phyloP scores from a whole-genome alignment of 2,113 vertebrate genomes.

The Galemys pyrenaicus region DNA sequence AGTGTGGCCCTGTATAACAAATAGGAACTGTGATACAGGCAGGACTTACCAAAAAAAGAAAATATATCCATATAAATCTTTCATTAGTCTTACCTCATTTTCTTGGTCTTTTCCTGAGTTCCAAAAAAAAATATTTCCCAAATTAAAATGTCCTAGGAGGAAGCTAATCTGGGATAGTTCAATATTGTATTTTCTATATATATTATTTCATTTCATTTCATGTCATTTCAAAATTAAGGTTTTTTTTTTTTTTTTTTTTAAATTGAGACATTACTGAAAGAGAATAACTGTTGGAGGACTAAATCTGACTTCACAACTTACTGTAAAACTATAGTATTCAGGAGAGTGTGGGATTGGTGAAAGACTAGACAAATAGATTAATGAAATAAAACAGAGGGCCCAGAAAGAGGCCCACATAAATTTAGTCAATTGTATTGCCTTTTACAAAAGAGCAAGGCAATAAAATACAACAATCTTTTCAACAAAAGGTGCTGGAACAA shows the following conservation, averaged over 20 bases:
- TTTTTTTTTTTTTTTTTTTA: too few relatives aligned
- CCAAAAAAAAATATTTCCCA: background rate
- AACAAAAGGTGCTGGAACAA: background rate
- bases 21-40: background rate
- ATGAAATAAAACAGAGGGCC: background rate
- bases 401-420: background rate
- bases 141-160: constrained; percentile 15
- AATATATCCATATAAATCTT: background rate
- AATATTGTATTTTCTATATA: background rate
- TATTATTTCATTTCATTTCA: constrained; percentile 27
- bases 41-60: background rate
- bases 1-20: background rate
- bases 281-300: background rate
- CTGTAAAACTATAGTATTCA: background rate
- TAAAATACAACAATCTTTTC: background rate
- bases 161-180: constrained; percentile 10
- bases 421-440: background rate
- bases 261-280: background rate
- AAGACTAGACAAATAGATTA: background rate
- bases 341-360: background rate
- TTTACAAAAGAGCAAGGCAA: background rate
- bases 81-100: background rate
- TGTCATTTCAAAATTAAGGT: background rate
- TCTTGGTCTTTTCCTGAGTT: background rate
- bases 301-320: background rate